Base-by-base conservation (phyloP, 2,113 vertebrate genomes). In the Chlorodrepanis virens region DNA sequence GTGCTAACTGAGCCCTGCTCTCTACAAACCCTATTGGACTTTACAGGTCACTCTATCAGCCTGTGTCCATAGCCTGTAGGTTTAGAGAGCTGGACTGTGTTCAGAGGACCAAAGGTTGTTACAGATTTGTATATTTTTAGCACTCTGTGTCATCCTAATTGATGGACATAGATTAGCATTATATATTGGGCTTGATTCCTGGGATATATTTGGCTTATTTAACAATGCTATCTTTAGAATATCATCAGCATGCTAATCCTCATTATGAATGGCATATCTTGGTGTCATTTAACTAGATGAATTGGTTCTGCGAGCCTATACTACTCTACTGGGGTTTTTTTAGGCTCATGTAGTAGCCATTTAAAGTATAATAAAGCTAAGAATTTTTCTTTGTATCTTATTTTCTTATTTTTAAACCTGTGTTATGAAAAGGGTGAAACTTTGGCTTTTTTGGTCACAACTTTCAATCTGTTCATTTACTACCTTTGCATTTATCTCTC, bases 221-320 rank as follows among this genome's bases (percentile, higher is more conserved):
- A 96, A 97, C 96, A 97, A 97, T 93, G 91, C 94, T 96, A 93
- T 96, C 83, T 98, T 97, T 91, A 95, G 96, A 95, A 93, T 93
- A 82, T 89, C 61, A 93, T 88, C 94, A 97, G 78, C 90, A 97
- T 7, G 89, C 69, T 98, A 97, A 97, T 97, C 96, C 96, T 91
- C 84, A 92, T 86, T 92, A 37, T 63, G 63, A 94, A 95, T 92
- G 86, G 69, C 95, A 94, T 97, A 95, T 92, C 94, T 94, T 80
- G 89, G 87, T 97, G 94, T 97, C 94, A 86, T 96, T 97, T 97
- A 97, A 91, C 95, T 70, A 91, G 91, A 89, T 71, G 49, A 93
- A 95, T 89, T 93, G 94, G 67, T 90, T 59, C 56, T 84, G 49
- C 83, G 29, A 44, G 79, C 56, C 50, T 78, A 39, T 68, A 83